These are phyloP conservation scores for Clarias laeviceps DNA, from an alignment of 2,797 vertebrate genomes.

Conservation along the genomic window DNA sequence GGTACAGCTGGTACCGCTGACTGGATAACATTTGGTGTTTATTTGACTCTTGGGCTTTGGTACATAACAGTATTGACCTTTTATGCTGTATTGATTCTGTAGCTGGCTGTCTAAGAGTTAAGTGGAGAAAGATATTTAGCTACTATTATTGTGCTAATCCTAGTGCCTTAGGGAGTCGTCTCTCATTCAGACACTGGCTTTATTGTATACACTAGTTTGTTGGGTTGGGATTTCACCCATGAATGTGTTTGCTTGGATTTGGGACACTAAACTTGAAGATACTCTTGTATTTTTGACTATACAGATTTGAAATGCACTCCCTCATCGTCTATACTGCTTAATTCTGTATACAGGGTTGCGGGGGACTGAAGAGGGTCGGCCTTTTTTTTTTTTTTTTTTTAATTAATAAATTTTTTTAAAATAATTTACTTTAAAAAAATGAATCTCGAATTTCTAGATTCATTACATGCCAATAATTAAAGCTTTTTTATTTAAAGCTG, in stretches of 20 bases:
- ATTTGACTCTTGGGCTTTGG: neutral
- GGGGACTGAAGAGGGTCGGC: too few relatives aligned
- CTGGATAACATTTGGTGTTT: neutral
- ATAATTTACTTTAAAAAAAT: too few relatives aligned
- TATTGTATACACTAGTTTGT: neutral
- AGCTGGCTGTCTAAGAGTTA: neutral
- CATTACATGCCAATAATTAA: too few relatives aligned
- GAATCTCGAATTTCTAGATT: too few relatives aligned
- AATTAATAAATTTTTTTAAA: too few relatives aligned
- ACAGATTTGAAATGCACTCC: neutral
- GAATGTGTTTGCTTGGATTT: neutral
- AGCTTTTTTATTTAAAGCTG: too few relatives aligned
- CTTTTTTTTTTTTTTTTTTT: too few relatives aligned
- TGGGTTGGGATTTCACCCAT: constrained; percentile 3
- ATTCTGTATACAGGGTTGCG: too few relatives aligned
- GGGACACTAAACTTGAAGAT: neutral
- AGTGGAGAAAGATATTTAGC: neutral
- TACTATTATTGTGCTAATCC: constrained; percentile 6
- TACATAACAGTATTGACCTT: neutral
- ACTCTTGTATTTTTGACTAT: neutral
- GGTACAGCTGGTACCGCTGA: too few relatives aligned
- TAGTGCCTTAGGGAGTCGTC: constrained; percentile 11
- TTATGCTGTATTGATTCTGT: neutral
- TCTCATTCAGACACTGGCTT: constrained; percentile 11
- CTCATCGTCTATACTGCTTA: too few relatives aligned